Evolutionary conservation across 1,140 invertebrate genomes (phyloP), one percentile per base, ranked within the genome.

Genomic region (Trichogramma pretiosum): DNA sequence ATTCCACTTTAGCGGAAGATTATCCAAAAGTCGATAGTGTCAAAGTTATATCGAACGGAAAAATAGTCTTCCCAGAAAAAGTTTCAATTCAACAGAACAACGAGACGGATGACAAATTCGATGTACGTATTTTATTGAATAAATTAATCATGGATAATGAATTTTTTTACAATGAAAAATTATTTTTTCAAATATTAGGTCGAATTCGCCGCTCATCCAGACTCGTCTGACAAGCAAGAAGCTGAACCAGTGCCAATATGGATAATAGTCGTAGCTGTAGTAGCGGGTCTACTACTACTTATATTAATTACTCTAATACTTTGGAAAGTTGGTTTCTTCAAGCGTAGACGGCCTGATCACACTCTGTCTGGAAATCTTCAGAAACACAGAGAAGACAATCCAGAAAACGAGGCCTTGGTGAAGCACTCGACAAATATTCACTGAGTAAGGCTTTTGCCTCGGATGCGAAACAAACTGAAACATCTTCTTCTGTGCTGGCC

Each of bases 281-380:
- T 88, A 38, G 80, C 80, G 2, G 91, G 91, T 16, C 63, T 94
- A 13, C 63, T 93, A 48, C 68, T 93, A 3, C 72, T 94, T 18
- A 76, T 89, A 8, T 56, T 89, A 1, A 68, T 93, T 22, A 84
- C 84, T n/a, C 71, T 87, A 17, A 65, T 83, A 3, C 63, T 93
- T 18, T 89, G 86, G 81, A 90, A 86, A 70, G 74, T 85, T 22
- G 90, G 90, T 34, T 94, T 94, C 76, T 94, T 94, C 72, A 90
- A 90, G 63, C 79, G 83, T 65, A 76, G 85, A 51, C 71, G 77
- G 21, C 83, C 84, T 8, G 86, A 90, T 65, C 83, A 82, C 1
- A 90, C 87, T 14, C 60, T 90, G 0, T 86, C 84, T 5, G 87
- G 86, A 5, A 91, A 89, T 65, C 65, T 89, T 19, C 81, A 85